These are phyloP conservation scores for Porites divaricata DNA, from an alignment of 92 coral and sea anemone genomes.

Conservation along the genomic window DNA sequence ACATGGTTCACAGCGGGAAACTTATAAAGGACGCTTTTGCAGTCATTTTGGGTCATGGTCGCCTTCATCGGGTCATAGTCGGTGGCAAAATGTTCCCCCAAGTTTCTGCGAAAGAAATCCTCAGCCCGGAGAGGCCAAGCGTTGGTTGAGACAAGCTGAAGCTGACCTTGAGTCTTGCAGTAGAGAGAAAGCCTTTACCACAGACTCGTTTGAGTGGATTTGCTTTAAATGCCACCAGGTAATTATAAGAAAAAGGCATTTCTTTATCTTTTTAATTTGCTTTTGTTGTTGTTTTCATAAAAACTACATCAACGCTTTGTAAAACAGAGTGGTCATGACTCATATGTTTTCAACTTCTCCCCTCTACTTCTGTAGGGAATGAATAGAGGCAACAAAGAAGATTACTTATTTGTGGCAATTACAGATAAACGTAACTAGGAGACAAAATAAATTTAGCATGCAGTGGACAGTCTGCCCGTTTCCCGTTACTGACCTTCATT, in stretches of 20 bases:
- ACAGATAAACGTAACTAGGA: no score
- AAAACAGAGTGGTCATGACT: no score
- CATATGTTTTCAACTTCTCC: no score
- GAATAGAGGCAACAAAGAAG: no score
- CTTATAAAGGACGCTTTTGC: not conserved
- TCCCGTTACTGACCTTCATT: no score
- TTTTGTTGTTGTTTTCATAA: not conserved
- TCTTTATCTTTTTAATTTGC: not conserved
- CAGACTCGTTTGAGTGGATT: constrained; percentile 58
- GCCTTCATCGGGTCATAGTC: not conserved
- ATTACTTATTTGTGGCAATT: no score
- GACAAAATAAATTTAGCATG: no score
- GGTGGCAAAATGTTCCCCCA: not conserved
- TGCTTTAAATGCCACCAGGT: constrained; percentile 79
- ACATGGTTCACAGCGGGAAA: not conserved
- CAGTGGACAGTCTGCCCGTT: no score
- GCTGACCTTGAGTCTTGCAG: constrained; percentile 57
- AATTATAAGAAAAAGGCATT: not conserved
- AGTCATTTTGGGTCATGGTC: not conserved
- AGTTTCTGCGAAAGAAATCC: constrained; percentile 25
- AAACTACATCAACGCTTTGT: not conserved
- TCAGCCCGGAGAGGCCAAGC: constrained; percentile 61
- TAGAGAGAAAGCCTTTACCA: constrained; percentile 18
- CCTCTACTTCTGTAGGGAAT: no score
- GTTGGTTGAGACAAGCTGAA: constrained; percentile 74